Base-by-base conservation (phyloP, 1,140 invertebrate genomes). In the Oryctes rhinoceros region DNA sequence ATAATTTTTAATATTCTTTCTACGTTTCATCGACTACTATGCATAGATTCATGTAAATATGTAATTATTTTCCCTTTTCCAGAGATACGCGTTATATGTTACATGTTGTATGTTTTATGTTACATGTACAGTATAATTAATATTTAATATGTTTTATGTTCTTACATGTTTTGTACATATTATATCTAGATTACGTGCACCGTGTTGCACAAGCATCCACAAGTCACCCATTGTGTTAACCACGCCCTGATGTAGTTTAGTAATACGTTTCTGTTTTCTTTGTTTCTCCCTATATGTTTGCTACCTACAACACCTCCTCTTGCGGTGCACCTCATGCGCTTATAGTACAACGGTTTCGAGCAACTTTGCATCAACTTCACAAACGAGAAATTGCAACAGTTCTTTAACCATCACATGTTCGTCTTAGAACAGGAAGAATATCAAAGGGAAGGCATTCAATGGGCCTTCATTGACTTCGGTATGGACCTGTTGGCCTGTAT, bases 341-440 rank as follows among this genome's bases (percentile, higher is more conserved):
- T 37, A 30, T 62, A 98, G 97, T 98, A 91, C 93, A 99, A 99
- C 92, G 96, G 97, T 90, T 99, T 99, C 92, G 98, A 99, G 92
- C 98, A 99, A 91, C 93, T 99, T 88, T 99, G 98, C 92, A 99
- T 99, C 94, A 99, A 99, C 94, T 99, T 99, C 92, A 99, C 98
- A 90, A 99, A 99, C 90, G 98, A 99, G 92, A 98, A 99, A 90
- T 92, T 99, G 85, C 98, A 99, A 91, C 98, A 99, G 90, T 99
- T 99, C 94, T 99, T 99, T 96, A 99, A 99, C 92, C 98, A 99
- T 90, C 98, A 99, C 92, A 99, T 99, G 98, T 99, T 99, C 91
- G 97, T 99, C 85, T 93, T 99, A 88, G 98, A 99, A 91, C 98
- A 99, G 94, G 98, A 99, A 92, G 98, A 99, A 88, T 99, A 99